These are phyloP conservation scores for Chelonoidis abingdonii DNA, from an alignment of 2,113 vertebrate species.

Conservation along the genomic window DNA sequence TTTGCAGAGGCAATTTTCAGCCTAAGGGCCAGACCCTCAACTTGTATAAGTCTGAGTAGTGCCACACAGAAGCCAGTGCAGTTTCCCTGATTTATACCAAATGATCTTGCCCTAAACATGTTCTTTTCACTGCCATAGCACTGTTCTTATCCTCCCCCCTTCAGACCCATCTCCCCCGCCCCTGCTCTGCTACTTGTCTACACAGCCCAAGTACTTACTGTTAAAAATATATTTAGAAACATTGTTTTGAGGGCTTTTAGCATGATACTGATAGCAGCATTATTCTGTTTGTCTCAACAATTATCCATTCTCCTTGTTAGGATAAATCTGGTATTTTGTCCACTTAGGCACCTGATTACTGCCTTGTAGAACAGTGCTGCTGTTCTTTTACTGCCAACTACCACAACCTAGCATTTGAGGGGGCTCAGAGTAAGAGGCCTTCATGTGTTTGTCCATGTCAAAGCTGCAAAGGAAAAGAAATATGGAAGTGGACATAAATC, in stretches of 20 bases:
- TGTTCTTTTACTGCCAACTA: slow-evolving; percentile 28
- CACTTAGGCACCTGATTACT: slow-evolving; percentile 17
- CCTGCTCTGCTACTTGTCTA: background rate
- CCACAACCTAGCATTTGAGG: background rate
- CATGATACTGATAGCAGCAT: slow-evolving; percentile 14
- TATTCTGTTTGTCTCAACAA: slow-evolving; percentile 9
- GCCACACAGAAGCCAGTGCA: background rate
- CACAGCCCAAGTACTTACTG: background rate
- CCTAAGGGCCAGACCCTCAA: background rate
- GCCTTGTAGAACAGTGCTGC: background rate
- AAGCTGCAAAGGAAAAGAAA: background rate
- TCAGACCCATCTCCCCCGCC: background rate
- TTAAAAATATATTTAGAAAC: slow-evolving; percentile 50
- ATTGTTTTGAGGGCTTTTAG: slow-evolving; percentile 17
- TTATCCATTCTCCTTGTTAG: slow-evolving; percentile 18
- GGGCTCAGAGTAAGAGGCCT: background rate
- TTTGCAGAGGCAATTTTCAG: slow-evolving; percentile 17
- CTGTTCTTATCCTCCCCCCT: slow-evolving; percentile 21
- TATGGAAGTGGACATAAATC: background rate
- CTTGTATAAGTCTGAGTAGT: background rate
- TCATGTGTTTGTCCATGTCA: background rate
- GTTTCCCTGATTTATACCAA: slow-evolving; percentile 13
- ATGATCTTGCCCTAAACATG: slow-evolving; percentile 24
- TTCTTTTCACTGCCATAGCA: slow-evolving; percentile 30
- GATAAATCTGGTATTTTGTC: slow-evolving; percentile 34